Evolutionary conservation across 2,113 vertebrate genomes (phyloP).

Genomic region (Malurus elegans): DNA sequence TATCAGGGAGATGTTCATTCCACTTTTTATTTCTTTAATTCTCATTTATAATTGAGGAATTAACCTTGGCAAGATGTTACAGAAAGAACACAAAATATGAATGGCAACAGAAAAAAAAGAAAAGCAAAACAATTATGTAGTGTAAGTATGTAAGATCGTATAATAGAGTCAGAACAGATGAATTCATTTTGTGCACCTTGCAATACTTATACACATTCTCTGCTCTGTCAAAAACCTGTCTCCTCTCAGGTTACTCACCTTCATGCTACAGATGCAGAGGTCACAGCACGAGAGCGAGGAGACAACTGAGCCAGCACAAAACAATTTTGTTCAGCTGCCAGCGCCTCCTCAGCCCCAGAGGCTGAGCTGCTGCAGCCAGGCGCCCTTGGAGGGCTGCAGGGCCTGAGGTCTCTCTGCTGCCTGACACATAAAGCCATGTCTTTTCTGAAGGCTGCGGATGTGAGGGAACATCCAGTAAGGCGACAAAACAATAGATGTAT

Average conservation of each 20-base stretch:
- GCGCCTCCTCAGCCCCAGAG: fast-evolving
- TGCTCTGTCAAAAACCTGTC: not conserved
- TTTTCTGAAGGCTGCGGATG: not conserved
- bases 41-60: not conserved
- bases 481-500: fast-evolving
- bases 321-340: not conserved
- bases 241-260: not conserved
- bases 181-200: not conserved
- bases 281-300: fast-evolving
- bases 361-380: fast-evolving
- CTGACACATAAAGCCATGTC: fast-evolving
- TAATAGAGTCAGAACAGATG: not conserved
- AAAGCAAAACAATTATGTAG: not conserved
- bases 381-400: not conserved
- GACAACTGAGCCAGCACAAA: not conserved
- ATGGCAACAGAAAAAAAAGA: not conserved
- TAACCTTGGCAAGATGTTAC: not conserved
- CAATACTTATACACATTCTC: not conserved
- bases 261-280: not conserved
- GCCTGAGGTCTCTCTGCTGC: not conserved
- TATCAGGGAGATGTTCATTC: not conserved
- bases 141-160: not conserved
- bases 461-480: not conserved
- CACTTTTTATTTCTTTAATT: not conserved
- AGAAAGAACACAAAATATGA: not conserved